These are phyloP conservation scores for Drosophila prolongata DNA, from an alignment of 2,888 invertebrate species.

Conservation along the genomic window DNA sequence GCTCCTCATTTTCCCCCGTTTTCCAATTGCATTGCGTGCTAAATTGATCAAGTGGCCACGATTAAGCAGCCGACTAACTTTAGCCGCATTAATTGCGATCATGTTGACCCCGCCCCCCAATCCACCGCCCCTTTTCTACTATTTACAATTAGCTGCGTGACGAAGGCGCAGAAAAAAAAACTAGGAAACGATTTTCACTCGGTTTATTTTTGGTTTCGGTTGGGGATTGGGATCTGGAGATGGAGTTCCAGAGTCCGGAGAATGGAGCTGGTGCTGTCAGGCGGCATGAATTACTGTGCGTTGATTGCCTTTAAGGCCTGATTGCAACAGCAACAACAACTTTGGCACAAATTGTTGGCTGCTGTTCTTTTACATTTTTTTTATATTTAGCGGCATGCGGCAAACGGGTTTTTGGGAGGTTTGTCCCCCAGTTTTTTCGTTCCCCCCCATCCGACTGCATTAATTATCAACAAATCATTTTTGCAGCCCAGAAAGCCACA, in stretches of 20 bases:
- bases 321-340: conserved; percentile 52
- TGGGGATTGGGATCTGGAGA: conserved; percentile 4
- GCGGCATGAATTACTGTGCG: conserved; percentile 76
- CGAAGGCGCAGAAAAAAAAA: conserved; percentile 23
- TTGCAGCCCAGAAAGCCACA: conserved; percentile 73
- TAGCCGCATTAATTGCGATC: conserved; percentile 56
- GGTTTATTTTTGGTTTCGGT: conserved; percentile 27
- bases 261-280: conserved; percentile 59
- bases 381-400: conserved; percentile 51
- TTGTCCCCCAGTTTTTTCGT: conserved; percentile 22
- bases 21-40: conserved; percentile 38
- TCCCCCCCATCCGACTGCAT: conserved; percentile 58
- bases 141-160: conserved; percentile 66
- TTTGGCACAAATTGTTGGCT: conserved; percentile 65
- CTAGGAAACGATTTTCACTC: conserved; percentile 45
- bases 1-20: background rate
- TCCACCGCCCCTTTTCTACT: conserved; percentile 12
- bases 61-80: conserved; percentile 40
- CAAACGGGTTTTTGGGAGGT: conserved; percentile 59
- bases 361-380: conserved; percentile 35
- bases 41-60: conserved; percentile 51
- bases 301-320: conserved; percentile 79
- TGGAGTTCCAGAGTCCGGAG: conserved; percentile 13
- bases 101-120: conserved; percentile 31
- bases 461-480: conserved; percentile 81